Base-by-base conservation (phyloP, 2,113 vertebrate species). In the Gyps fulvus region DNA sequence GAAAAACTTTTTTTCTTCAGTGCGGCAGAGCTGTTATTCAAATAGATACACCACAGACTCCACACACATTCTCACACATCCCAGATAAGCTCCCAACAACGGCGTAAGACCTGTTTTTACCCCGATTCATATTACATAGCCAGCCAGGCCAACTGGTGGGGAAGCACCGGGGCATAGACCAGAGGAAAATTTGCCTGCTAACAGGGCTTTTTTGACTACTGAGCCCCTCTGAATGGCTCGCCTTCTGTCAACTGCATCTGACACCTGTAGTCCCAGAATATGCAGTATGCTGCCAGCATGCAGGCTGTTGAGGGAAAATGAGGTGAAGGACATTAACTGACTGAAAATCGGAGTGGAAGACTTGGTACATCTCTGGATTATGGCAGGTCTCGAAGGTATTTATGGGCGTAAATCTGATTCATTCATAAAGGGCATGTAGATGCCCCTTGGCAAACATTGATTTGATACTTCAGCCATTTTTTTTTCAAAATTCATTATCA, bases 211-310 rank as follows among this genome's bases (percentile, higher is more conserved):
- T 78, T 47, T 32, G 10, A 20, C 17, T n/a, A 16, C 18, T 52
- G 16, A 49, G 6, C 1, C 10, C 4, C 7, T 80, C 54, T n/a
- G 26, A 78, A n/a, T 13, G 4, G 3, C 4, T 31, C 4, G 2
- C 4, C 9, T 87, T 70, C n/a, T 3, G 0, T 19, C 45, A 77
- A 21, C 12, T 25, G 7, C 6, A 4, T 50, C 22, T 43, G 59
- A 65, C 18, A 31, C 11, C 19, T 6, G 2, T 9, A 43, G 20
- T 23, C 25, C 45, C 38, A 59, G 42, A 43, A 63, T 8, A 50
- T 0, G 3, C 0, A n/a, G 2, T 19, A 9, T 22, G 22, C 9
- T 79, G 70, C 42, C 25, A 79, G 19, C 27, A 59, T 20, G 47
- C 8, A 67, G 42, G 6, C 12, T 59, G 4, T 22, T 83, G 22